phyloP scores from a whole-genome alignment of 1,140 invertebrate species.

The Orius laevigatus region DNA sequence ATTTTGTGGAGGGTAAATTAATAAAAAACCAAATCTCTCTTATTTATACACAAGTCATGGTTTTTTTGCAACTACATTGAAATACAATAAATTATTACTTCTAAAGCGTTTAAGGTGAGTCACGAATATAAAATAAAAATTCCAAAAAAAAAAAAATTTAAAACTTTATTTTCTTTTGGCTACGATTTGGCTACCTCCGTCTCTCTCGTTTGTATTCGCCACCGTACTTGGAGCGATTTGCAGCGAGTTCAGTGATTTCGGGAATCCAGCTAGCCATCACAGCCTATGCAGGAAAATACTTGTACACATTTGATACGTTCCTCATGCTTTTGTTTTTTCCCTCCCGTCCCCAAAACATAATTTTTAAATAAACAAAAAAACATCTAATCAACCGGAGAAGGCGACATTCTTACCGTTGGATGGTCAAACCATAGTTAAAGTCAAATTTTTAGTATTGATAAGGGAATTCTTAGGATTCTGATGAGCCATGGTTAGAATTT shows the following conservation, averaged over 20 bases:
- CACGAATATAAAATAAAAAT: slow-evolving; percentile 18
- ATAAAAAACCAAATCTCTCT: no score
- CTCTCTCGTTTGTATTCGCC: slow-evolving; percentile 95
- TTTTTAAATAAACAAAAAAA: no score
- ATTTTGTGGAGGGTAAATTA: slow-evolving; percentile 12
- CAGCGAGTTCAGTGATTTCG: slow-evolving; percentile 96
- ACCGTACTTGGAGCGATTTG: slow-evolving; percentile 94
- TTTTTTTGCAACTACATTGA: slow-evolving; percentile 15
- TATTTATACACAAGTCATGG: slow-evolving; percentile 10
- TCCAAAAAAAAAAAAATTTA: slow-evolving; percentile 16
- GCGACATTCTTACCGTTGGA: no score
- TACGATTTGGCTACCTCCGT: slow-evolving; percentile 60
- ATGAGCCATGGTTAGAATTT: no score
- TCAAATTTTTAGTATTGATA: no score
- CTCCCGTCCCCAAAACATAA: no score
- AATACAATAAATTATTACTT: slow-evolving; percentile 17
- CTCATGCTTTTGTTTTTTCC: neutral
- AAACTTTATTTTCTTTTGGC: slow-evolving; percentile 16
- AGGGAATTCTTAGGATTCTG: no score
- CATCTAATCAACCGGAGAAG: no score
- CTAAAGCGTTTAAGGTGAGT: slow-evolving; percentile 15
- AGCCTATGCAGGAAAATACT: slow-evolving; percentile 40
- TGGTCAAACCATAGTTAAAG: no score
- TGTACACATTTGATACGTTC: slow-evolving; percentile 11
- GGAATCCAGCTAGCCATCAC: slow-evolving; percentile 99